Base-by-base conservation (phyloP, 1,140 invertebrate species). In the Drosophila nebulosa region DNA sequence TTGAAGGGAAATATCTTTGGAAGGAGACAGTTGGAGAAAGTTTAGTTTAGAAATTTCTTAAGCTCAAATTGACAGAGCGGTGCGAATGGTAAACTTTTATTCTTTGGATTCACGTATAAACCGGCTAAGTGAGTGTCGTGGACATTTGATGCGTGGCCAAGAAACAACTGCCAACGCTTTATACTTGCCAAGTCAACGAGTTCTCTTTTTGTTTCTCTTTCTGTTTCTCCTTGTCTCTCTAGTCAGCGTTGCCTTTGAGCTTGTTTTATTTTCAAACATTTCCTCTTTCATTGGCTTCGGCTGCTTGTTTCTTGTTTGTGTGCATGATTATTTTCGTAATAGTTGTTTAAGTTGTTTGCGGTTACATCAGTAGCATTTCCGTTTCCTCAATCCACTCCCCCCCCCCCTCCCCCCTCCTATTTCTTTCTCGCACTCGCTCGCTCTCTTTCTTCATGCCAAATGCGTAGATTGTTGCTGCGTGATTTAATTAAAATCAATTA, bases 401-500 rank as follows among this genome's bases (percentile, higher is more conserved):
- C 14, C 4, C 36, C 3, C 36, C 4, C 14, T 42, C 39, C 7
- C 16, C 10, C 14, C n/a, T n/a, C n/a, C n/a, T n/a, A n/a, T n/a
- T n/a, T n/a, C n/a, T n/a, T n/a, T 14, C 3, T 14, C 3, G n/a
- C 35, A 4, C 3, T 5, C 30, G 9, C 30, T 30, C 30, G 1
- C 30, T 30, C 35, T 14, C 7, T 10, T 21, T 32, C 30, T 32
- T 32, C 9, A 21, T 16, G 9, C 39, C 18, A 10, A 46, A 50
- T 67, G 66, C 56, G 65, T 53, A 71, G 72, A 46, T 79, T 76
- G 71, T 74, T 72, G 65, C 71, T 74, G 81, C 76, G 81, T 88
- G 89, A 89, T 90, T 90, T 90, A 90, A 90, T 90, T 90, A 85
- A 90, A 90, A 90, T 90, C 89, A 90, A 90, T 90, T 90, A 90